Conservation (phyloP, 1,140 invertebrate species). For the Aphelenchoides avenae region DNA sequence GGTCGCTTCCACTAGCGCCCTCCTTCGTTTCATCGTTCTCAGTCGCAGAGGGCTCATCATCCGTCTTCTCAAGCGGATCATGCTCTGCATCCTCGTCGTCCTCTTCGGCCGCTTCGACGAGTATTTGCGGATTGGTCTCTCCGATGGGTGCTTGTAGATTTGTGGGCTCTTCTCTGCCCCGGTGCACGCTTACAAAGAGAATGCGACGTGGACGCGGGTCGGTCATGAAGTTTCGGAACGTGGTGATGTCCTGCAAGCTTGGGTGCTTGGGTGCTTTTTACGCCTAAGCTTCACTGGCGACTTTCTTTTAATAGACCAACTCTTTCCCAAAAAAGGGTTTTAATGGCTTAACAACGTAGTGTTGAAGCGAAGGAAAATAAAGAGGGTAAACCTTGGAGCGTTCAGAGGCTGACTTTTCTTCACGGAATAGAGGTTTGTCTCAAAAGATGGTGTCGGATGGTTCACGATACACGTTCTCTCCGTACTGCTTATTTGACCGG, state of each 20-base stretch:
- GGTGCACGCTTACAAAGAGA: constrained; percentile 8
- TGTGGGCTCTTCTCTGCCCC: neutral
- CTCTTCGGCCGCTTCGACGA: neutral
- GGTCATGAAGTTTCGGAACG: constrained; percentile 6
- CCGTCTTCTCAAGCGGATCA: neutral
- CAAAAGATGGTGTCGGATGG: neutral
- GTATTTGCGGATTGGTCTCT: neutral
- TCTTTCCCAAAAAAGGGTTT: no score
- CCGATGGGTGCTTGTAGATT: neutral
- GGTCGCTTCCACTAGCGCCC: no score
- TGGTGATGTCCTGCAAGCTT: constrained; percentile 10
- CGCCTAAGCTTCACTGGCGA: no score
- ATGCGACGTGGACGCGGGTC: neutral
- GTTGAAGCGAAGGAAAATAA: no score
- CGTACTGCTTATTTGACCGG: no score
- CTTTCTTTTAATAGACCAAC: no score
- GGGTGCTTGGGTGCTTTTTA: no score
- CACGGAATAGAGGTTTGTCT: constrained; percentile 3
- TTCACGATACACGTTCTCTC: neutral
- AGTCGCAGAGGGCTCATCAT: neutral
- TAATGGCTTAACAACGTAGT: no score
- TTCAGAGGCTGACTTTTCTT: no score
- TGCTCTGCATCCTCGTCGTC: neutral
- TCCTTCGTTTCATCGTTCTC: no score
- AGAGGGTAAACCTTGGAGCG: no score